Base-by-base conservation (phyloP, 2,797 vertebrate genomes). In the Semotilus atromaculatus region DNA sequence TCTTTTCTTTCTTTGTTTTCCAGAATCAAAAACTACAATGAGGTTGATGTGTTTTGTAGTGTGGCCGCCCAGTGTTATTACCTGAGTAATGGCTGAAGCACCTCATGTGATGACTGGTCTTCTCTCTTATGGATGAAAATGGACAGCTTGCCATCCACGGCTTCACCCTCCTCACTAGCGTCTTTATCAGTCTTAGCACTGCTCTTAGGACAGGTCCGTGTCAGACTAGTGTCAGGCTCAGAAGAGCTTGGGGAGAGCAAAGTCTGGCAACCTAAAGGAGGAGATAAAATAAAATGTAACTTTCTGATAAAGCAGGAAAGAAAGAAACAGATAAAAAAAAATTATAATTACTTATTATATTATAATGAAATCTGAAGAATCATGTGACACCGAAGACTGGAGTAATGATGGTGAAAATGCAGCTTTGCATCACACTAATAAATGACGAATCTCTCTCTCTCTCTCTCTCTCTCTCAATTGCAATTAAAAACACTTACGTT, bases 121-220 rank as follows among this genome's bases (percentile, higher is more conserved):
- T 99, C 98, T 86, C 98, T 93, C 90, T 99, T 99, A 89, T 99
- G 97, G 90, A 99, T 99, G 66, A 99, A 99, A 92, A 99, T 99
- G 3, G 98, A 99, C 7, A 99, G 96, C 88, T 99, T 99, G 80
- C 98, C 98, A 88, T 99, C 98, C 74, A 99, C 97, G 1, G 98
- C 98, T 90, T 99, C 98, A 0, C 97, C 97, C 90, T 99, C 98
- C 90, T 99, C 98, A 81, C 97, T 97, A 7, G 91, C 94, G 81
- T 99, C 98, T 87, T 97, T 96, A 86, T 97, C 98, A 0, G 96
- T 93, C 92, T 99, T 99, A 80, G 97, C 93, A 86, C 97, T 96
- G 90, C 94, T 97, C 94, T 99, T 99, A 55, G 97, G 97, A 87
- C 96, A 97, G 85, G 95, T 93, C 90, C 97, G 96, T 60, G 96